Evolutionary conservation across 2,888 invertebrate genomes (phyloP).

Genomic region (Nomada fabriciana): DNA sequence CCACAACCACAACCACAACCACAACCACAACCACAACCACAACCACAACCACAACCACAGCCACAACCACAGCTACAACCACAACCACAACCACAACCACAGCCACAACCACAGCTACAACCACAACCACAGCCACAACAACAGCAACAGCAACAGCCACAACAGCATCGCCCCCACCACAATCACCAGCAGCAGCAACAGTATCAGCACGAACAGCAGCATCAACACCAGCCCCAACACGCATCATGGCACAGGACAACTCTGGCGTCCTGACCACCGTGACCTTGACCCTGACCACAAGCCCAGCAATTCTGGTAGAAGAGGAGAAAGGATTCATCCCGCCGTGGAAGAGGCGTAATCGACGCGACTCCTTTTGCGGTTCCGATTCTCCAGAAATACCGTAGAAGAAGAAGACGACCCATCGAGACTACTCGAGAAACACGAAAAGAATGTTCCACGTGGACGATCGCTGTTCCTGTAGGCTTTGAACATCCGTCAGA

Average conservation of each 20-base stretch:
- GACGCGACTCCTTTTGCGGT: slow-evolving; percentile 36
- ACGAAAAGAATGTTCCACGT: slow-evolving; percentile 5
- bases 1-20: slow-evolving; percentile 68
- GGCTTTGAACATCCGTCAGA: slow-evolving; percentile 36
- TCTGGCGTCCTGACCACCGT: slow-evolving; percentile 80
- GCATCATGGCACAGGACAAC: slow-evolving; percentile 82
- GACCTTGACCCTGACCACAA: slow-evolving; percentile 71
- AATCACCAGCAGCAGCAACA: slow-evolving; percentile 49
- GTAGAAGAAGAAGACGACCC: slow-evolving; percentile 1
- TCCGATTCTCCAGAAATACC: slow-evolving; percentile 21
- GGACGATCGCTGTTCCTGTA: slow-evolving; percentile 4
- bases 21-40: slow-evolving; percentile 81
- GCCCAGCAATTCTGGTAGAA: slow-evolving; percentile 40
- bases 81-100: slow-evolving; percentile 82
- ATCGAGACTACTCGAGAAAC: slow-evolving; percentile 13
- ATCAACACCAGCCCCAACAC: slow-evolving; percentile 71
- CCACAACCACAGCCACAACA: slow-evolving; percentile 81
- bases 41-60: slow-evolving; percentile 81
- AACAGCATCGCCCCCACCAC: slow-evolving; percentile 1
- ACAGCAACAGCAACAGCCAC: slow-evolving; percentile 84
- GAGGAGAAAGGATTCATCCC: slow-evolving; percentile 19
- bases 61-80: slow-evolving; percentile 84
- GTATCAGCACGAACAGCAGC: slow-evolving; percentile 76
- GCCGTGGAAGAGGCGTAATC: slow-evolving; percentile 13
- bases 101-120: slow-evolving; percentile 83